Percentiles rank a stretch among this genome's conserved stretches.
Evolutionary conservation across 64 coral and sea anemone genomes (phyloP).

Genomic region (Montipora sp.): DNA sequence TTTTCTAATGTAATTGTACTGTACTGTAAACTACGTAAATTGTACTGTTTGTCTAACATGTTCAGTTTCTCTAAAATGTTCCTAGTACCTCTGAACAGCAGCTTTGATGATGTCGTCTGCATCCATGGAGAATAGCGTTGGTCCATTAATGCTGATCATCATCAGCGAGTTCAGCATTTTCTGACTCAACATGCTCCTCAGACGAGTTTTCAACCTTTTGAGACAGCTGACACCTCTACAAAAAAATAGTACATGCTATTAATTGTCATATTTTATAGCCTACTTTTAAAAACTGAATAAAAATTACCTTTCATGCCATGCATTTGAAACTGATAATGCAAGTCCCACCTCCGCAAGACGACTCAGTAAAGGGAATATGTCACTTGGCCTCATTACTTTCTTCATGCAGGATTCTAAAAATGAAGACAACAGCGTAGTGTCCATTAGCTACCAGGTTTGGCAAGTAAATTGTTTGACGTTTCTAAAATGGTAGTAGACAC

Average conservation of each 20-base stretch:
- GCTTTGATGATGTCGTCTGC: slow-evolving; percentile 5
- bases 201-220: slow-evolving; percentile 20
- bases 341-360: slow-evolving; percentile 14
- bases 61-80: neutral
- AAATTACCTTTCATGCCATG: slow-evolving; percentile 34
- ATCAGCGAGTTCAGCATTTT: slow-evolving; percentile 19
- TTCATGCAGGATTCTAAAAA: slow-evolving; percentile 22
- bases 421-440: neutral
- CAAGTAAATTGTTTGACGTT: neutral
- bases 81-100: slow-evolving; percentile 2
- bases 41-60: neutral
- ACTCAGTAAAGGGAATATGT: slow-evolving; percentile 26
- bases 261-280: neutral
- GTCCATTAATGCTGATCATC: slow-evolving; percentile 20
- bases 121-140: slow-evolving; percentile 2
- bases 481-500: neutral
- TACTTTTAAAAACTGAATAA: neutral
- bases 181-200: slow-evolving; percentile 5
- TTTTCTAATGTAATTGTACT: neutral
- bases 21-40: neutral
- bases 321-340: neutral
- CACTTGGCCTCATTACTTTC: neutral
- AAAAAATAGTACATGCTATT: neutral
- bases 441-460: neutral
- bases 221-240: slow-evolving; percentile 30